Base-by-base conservation (phyloP, 2,797 vertebrate species). In the Coranthus polyacanthus region DNA sequence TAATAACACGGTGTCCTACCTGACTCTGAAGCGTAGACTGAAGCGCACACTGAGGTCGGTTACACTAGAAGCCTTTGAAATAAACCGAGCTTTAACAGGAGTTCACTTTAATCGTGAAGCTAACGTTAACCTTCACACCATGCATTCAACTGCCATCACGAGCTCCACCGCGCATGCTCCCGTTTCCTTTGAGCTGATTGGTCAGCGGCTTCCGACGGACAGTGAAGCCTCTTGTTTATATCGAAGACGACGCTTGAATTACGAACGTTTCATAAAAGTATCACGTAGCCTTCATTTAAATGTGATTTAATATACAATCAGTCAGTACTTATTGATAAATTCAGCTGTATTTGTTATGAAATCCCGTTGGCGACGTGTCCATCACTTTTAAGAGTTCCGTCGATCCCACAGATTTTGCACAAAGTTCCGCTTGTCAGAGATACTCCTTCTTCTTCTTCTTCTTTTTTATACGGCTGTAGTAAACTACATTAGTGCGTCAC, bases 91-190 rank as follows among this genome's bases (percentile, higher is more conserved):
- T 4, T 6, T 2, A 4, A n/a, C 0, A 11, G 11, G 0, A 8
- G 15, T 17, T 37, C 0, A 36, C 15, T 0, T 17, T 12, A 3
- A 29, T 12, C 21, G 47, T 53, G 2, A 0, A 36, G 5, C 12
- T 43, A 2, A 3, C 17, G 2, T 50, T 76, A 15, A 82, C 84
- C 82, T 87, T 84, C 82, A 71, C n/a, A 1, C 15, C 53, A n/a
- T 0, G 29, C 9, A 32, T 10, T 32, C 29, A 2, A 3, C n/a
- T 11, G 12, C 44, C 42, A 45, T 39, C 8, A 24, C 12, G 15
- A 12, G 2, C 24, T 24, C 16, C 13, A 46, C 0, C 0, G 56
- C 75, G 77, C 68, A 47, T 61, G 61, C 16, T 51, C 32, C 4
- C 5, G 0, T 15, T 68, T 55, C 24, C 26, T 5, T 17, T 26